Conservation (phyloP, 2,797 vertebrate species). For the Hydrocynus forskahlii region DNA sequence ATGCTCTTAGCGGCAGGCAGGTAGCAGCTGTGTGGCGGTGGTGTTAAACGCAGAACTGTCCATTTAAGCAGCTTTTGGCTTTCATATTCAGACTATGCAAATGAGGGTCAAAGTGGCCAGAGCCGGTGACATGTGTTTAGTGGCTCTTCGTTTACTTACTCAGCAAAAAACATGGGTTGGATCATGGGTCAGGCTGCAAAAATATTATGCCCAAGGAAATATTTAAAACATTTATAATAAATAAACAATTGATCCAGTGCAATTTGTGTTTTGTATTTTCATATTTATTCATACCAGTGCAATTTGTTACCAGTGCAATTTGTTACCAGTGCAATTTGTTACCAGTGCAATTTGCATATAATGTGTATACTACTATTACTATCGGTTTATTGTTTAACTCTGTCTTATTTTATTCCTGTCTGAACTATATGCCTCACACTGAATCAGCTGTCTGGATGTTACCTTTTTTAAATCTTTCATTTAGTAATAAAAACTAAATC, state of each 20-base stretch:
- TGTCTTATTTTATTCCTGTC: no score
- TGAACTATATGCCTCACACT: no score
- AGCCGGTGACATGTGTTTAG: conserved; percentile 85
- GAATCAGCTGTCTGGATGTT: no score
- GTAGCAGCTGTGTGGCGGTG: conserved; percentile 57
- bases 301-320: no score
- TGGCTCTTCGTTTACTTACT: conserved; percentile 79
- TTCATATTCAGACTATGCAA: conserved; percentile 84
- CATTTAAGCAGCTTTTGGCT: conserved; percentile 73
- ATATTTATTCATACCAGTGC: no score
- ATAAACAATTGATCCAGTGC: neutral
- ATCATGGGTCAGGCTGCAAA: neutral
- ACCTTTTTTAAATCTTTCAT: no score
- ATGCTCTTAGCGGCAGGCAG: conserved; percentile 42
- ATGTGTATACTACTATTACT: no score
- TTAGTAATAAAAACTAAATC: no score
- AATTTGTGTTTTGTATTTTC: no score
- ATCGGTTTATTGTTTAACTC: no score
- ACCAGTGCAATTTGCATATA: no score
- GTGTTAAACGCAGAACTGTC: conserved; percentile 74
- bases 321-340: no score
- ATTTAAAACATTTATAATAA: neutral
- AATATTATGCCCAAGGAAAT: neutral
- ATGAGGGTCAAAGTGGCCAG: conserved; percentile 76
- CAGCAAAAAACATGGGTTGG: conserved; percentile 41